Evolutionary conservation across 2,797 vertebrate species (phyloP), one percentile per base, ranked within the genome.

Genomic region (Tokudaia tokunoshimensis): DNA sequence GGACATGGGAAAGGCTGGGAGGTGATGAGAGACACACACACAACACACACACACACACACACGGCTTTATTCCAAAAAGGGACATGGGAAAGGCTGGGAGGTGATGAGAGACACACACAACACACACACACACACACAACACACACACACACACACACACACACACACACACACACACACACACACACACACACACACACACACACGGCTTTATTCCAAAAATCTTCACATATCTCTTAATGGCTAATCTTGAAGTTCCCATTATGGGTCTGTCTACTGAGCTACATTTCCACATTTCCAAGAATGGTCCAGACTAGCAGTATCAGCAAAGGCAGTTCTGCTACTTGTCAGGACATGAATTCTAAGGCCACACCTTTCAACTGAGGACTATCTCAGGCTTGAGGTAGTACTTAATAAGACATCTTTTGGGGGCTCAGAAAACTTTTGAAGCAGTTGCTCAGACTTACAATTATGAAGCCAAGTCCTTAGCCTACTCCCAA

Each of bases 201-300:
- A 41, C 41, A 41, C 2, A 41, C 2, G 41, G 41, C 41, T 41
- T 41, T 41, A 41, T 41, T 41, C 41, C 41, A 41, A 41, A 41
- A 41, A 41, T 41, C 41, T 41, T 41, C 41, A 41, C 41, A 41
- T 41, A 41, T 41, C 41, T 15, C 8, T 13, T 81, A 24, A 24
- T 47, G 22, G 47, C 89, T 81, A 90, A 94, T 89, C n/a, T 88
- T 86, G 82, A 55, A 72, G 61, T 29, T 82, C 88, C 52, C n/a
- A 61, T 50, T 41, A 87, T 0, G 37, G 37, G 37, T 47, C 34
- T 52, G 37, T 47, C 34, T 52, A 44, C 67, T 20, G 47, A 82
- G 50, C 59, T n/a, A 88, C 10, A 13, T 34, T 91, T 96, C 80
- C n/a, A 88, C 10, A 13, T 34, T 91, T 96, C 80, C n/a, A 52